Base-by-base conservation (phyloP, 2,797 vertebrate genomes). In the Acanthis flammea region DNA sequence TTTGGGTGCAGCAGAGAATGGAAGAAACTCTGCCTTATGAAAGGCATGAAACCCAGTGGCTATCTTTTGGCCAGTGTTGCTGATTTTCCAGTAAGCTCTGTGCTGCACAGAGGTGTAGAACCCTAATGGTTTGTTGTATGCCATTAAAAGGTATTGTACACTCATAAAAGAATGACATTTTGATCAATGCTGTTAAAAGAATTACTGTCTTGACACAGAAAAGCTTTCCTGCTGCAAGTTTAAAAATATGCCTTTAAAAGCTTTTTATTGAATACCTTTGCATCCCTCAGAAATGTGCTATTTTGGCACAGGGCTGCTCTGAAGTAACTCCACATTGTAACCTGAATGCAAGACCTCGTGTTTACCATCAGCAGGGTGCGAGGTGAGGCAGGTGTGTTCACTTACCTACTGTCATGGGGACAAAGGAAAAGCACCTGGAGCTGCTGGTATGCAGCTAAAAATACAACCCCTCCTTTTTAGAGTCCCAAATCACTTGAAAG, bases 141-240 rank as follows among this genome's bases (percentile, higher is more conserved):
- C 98, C 98, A 98, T 98, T 99, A 98, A 99, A 99, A 99, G 98
- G 98, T 97, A 98, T 98, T 98, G 98, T 98, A 98, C 98, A 98
- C 98, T 98, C 98, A 98, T 99, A 98, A 99, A 99, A 98, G 98
- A 98, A 98, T 99, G 98, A 99, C 99, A 99, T 98, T 98, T 99
- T 99, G 98, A 99, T 99, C 98, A 98, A 98, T 98, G 98, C 98
- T 98, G 98, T 98, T 99, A 99, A 98, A 98, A 97, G 98, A 99
- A 99, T 99, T 99, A 99, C 98, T 98, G 98, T 99, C 98, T 98
- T 98, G 98, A 99, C 99, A 99, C 99, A 98, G 98, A 99, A 99
- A 99, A 99, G 98, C 99, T 99, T 98, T 98, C 98, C 97, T 98
- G 97, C 97, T 98, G 98, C 98, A 98, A 98, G 98, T 98, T 98